Percentiles rank a stretch among this genome's conserved stretches.
Conservation (phyloP, 2,113 vertebrate species). For the Athene noctua region DNA sequence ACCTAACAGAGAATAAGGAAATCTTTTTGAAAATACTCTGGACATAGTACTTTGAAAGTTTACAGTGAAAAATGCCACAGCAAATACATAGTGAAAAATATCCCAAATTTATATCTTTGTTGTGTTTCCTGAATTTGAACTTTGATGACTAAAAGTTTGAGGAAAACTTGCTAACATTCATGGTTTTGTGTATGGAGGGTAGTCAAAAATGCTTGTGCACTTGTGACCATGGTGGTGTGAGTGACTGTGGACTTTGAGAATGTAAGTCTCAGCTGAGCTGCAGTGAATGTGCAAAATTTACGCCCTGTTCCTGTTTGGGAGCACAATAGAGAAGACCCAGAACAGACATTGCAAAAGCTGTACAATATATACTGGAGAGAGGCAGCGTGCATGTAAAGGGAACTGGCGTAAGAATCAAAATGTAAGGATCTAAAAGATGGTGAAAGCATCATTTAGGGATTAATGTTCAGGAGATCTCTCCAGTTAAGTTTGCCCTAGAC, state of each 20-base stretch:
- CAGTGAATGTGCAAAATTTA: not conserved
- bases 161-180: not conserved
- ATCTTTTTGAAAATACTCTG: not conserved
- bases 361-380: not conserved
- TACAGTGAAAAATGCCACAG: not conserved
- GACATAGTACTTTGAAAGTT: not conserved
- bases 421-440: not conserved
- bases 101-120: not conserved
- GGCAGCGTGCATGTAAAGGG: not conserved
- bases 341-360: not conserved
- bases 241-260: not conserved
- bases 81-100: not conserved
- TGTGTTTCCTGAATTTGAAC: not conserved
- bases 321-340: not conserved
- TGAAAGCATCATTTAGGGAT: not conserved
- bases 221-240: not conserved
- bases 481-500: not conserved
- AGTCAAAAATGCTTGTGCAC: not conserved
- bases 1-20: not conserved
- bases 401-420: not conserved
- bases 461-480: not conserved
- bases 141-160: not conserved
- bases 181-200: not conserved
- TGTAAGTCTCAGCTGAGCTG: not conserved
- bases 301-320: not conserved